Percentiles rank a stretch among this genome's conserved stretches.
Evolutionary conservation across 2,797 vertebrate species (phyloP).

Genomic region (Dryobates pubescens): DNA sequence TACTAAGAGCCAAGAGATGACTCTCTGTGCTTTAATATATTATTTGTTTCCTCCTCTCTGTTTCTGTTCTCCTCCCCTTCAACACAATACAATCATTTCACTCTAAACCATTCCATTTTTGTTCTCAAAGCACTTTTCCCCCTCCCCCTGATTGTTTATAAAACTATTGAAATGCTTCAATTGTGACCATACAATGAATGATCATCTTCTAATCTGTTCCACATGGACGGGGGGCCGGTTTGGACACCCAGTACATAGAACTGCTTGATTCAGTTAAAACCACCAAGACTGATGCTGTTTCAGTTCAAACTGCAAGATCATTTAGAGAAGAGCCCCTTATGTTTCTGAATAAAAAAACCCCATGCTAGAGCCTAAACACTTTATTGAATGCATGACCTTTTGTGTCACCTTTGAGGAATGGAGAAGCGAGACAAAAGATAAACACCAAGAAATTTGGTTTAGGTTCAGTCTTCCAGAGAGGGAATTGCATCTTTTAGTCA

Average conservation of each 20-base stretch:
- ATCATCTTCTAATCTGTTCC: constrained; percentile 31
- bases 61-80: background rate
- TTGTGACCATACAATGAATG: constrained; percentile 2
- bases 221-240: background rate
- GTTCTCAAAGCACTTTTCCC: background rate
- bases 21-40: background rate
- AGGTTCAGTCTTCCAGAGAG: background rate
- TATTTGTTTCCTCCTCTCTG: background rate
- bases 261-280: background rate
- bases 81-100: background rate
- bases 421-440: background rate
- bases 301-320: background rate
- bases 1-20: background rate
- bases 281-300: background rate
- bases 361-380: background rate
- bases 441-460: background rate
- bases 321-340: background rate
- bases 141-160: background rate
- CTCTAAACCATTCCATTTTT: background rate
- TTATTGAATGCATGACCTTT: background rate
- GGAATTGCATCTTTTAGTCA: background rate
- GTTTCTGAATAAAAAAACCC: background rate
- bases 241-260: background rate
- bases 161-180: constrained; percentile 24
- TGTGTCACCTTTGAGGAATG: background rate